A percentile compares a stretch with the other conserved stretches of the same genome.
Conservation (phyloP, 2,113 vertebrate genomes). For the Progne subis region DNA sequence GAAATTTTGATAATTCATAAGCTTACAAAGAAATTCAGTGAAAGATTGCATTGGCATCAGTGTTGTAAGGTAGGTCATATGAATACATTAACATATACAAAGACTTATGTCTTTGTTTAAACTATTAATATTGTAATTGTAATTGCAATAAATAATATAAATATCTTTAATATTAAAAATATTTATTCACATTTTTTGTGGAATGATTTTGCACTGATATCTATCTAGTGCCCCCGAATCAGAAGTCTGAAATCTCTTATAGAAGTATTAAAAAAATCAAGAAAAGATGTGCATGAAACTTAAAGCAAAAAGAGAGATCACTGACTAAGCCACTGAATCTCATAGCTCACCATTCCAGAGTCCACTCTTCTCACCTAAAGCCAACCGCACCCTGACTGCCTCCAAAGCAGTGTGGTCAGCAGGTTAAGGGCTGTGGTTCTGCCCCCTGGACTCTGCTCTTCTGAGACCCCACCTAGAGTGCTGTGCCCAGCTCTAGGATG, state of each 20-base stretch:
- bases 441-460: not conserved
- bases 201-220: not conserved
- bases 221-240: not conserved
- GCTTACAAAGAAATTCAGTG: not conserved
- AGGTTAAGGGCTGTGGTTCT: accelerated
- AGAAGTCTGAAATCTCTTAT: not conserved
- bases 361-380: not conserved
- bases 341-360: not conserved
- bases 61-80: not conserved
- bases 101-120: not conserved
- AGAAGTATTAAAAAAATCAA: not conserved
- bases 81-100: not conserved
- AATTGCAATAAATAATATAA: not conserved
- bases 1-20: not conserved
- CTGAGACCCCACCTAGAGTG: not conserved
- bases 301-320: not conserved
- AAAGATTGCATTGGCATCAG: not conserved
- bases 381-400: not conserved
- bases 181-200: not conserved
- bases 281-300: not conserved
- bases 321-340: not conserved
- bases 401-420: not conserved
- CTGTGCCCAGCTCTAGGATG: not conserved
- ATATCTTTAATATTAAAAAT: not conserved
- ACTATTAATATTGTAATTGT: not conserved